Conservation (phyloP, 2,797 vertebrate species). For the Fratercula arctica region DNA sequence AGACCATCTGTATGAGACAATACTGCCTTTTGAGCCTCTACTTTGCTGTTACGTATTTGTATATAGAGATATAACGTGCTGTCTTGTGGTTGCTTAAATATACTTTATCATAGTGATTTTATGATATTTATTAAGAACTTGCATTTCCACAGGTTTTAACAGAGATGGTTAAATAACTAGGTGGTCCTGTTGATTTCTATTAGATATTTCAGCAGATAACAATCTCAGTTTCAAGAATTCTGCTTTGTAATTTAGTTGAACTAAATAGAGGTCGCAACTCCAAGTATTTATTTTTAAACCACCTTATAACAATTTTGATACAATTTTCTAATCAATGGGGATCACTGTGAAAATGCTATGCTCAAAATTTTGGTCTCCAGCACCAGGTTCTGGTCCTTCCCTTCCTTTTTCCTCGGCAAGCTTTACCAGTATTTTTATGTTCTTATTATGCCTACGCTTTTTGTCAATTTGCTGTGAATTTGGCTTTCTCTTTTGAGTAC, state of each 20-base stretch:
- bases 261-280: background rate
- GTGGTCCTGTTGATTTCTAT: background rate
- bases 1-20: background rate
- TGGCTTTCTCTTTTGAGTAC: background rate
- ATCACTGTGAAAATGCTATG: background rate
- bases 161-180: background rate
- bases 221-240: background rate
- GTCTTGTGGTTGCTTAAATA: background rate
- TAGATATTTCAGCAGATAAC: background rate
- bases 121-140: background rate
- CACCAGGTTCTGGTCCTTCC: background rate
- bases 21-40: background rate
- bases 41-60: background rate
- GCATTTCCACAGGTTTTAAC: background rate
- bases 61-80: background rate
- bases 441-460: background rate
- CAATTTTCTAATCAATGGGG: background rate
- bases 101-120: background rate
- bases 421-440: background rate
- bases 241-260: background rate
- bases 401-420: background rate
- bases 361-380: background rate
- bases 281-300: background rate
- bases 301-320: background rate
- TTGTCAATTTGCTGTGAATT: background rate